Evolutionary conservation across 1,140 invertebrate genomes (phyloP), one percentile per base, ranked within the genome.

Genomic region (Papilio glaucus): DNA sequence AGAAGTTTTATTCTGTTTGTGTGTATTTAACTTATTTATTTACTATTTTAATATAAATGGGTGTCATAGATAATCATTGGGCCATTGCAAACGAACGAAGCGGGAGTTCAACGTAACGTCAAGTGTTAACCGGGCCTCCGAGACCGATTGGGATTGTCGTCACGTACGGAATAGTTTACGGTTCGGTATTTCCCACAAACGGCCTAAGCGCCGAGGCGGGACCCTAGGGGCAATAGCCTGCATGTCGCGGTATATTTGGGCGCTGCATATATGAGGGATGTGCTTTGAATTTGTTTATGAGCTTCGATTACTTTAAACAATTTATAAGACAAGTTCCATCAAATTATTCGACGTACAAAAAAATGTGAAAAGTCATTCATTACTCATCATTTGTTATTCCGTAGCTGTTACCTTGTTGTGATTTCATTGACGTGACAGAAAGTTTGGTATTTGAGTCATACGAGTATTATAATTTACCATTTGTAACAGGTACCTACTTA

Each of bases 121-220:
- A 69, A 68, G 73, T 65, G 61, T 67, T 45, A 63, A 13, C 26
- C 33, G 62, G 61, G 60, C 67, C 75, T 67, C 65, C 45, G 45
- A 74, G 72, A 70, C 72, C 57, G 69, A 82, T 86, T 81, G 60
- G 73, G 81, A 86, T 82, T 77, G 70, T 63, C 71, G 76, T 84
- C 85, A 86, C 85, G 85, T 81, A 9, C 79, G 42, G 68, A 33
- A 49, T 29, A 78, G 68, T 72, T 73, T 77, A 73, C 74, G 69
- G 76, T 76, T 74, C 63, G 78, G 82, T 81, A 83, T 85, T 85
- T 84, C 85, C 83, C 82, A 86, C 75, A 76, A 77, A 65, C 77
- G 72, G 68, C 71, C 65, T 75, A 72, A 60, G 49, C 75, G 53
- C 13, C 71, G 65, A 76, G 72, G 74, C 76, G 76, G 72, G 71